phyloP scores from a whole-genome alignment of 2,888 invertebrate species.

The Ectemnius continuus region DNA sequence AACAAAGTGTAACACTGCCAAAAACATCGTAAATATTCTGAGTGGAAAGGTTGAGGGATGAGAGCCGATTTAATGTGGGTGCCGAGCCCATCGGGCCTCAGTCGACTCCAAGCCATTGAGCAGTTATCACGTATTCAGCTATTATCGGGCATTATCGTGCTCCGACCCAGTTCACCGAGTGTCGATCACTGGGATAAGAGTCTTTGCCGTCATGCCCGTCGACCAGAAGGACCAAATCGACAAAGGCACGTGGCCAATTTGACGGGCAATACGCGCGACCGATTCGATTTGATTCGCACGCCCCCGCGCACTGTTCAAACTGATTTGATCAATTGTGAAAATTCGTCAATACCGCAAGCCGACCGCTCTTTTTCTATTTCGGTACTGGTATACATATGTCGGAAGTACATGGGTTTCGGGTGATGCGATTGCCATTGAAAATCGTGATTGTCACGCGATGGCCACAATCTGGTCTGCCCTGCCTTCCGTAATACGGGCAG shows the following conservation, averaged over 20 bases:
- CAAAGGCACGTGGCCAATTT: constrained; percentile 42
- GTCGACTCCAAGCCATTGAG: too few relatives aligned
- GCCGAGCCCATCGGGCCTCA: too few relatives aligned
- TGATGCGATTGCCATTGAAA: constrained; percentile 31
- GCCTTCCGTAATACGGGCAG: constrained; percentile 17
- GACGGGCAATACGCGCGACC: constrained; percentile 14
- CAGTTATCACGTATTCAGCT: too few relatives aligned
- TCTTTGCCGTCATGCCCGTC: too few relatives aligned
- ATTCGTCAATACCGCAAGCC: constrained; percentile 24
- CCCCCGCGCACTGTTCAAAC: constrained; percentile 19
- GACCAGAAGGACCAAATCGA: constrained; percentile 14
- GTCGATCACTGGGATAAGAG: too few relatives aligned
- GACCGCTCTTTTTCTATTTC: constrained; percentile 44
- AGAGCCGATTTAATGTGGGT: too few relatives aligned
- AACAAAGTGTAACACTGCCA: neutral
- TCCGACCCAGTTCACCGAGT: too few relatives aligned
- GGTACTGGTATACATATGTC: constrained; percentile 15
- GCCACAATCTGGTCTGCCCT: neutral
- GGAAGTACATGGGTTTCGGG: neutral
- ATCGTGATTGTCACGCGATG: constrained; percentile 28
- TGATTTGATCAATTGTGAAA: constrained; percentile 46
- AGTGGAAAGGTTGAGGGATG: too few relatives aligned
- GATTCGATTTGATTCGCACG: constrained; percentile 37
- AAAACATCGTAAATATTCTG: constrained; percentile 33
- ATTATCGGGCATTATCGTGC: too few relatives aligned